Evolutionary conservation across 92 coral and sea anemone species (phyloP), one percentile per base, ranked within the genome.

Genomic region (Epizoanthus ramosus): DNA sequence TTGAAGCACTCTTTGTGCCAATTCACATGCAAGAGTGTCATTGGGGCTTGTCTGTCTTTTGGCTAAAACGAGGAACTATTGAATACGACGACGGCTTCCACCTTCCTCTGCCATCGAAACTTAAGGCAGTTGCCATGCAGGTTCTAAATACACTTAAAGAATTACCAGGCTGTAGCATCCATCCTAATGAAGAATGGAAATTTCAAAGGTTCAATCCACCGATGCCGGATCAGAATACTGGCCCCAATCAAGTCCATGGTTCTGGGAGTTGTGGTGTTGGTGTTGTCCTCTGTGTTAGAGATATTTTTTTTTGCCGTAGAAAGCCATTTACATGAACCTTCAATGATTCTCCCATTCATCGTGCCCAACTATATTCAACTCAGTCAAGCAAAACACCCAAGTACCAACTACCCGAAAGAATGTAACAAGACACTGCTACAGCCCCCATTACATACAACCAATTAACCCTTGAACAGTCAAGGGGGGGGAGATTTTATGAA

Each of bases 21-120:
- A 71, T 73, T 15, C 90, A 87, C 64, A 72, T 87, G 82, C 81
- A 82, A 57, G 45, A 73, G 14, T 68, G 64, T 28, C 90, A 87
- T 50, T 87, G 86, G 90, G 90, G 90, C 16, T 67, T 81, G 80
- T 77, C 83, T 14, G 84, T 87, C 31, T 80, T 87, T n/a, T 18
- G 66, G 76, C 18, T 81, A 25, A 67, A 81, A 8, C 76, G 81
- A 73, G 71, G 37, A 22, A 81, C 58, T 57, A 64, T 74, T 17
- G 64, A 83, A 8, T 87, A 73, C 67, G 90, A 87, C 33, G 86
- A 87, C 67, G 90, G 86, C 54, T 75, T 73, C 64, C 90, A 87
- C 71, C 21, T 43, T 8, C 83, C 75, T 14, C 37, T 75, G 17
- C 59, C 86, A 12, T 6, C 61, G 4, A 81, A 58, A 31, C 61